Base-by-base conservation (phyloP, 2,797 vertebrate species). In the Sphenodon punctatus region DNA sequence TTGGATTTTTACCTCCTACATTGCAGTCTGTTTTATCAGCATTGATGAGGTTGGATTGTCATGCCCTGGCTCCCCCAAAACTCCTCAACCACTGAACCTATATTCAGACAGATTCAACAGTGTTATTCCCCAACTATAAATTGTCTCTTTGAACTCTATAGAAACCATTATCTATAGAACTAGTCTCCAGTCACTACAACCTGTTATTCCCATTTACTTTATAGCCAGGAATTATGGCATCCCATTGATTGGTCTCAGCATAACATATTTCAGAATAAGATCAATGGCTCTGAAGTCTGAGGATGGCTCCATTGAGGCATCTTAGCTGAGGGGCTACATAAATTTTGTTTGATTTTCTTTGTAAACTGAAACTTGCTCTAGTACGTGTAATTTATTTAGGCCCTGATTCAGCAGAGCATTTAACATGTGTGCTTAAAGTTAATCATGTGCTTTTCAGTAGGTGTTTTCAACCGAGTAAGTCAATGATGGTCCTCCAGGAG, bases 221-320 rank as follows among this genome's bases (percentile, higher is more conserved):
- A 56, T 23, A 80, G 77, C 78, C 73, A 84, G 75, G 79, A 70
- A 38, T 82, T 65, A 71, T 66, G 67, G 56, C 58, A 72, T 15
- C 75, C 89, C 70, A 90, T 91, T 93, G 92, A 90, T 88, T 88
- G 58, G 65, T 90, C 78, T 89, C 82, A 77, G 77, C 23, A 45
- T 53, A 76, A 75, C 61, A 61, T 86, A 45, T 80, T 90, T 86
- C 70, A 81, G 53, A 22, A 55, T 48, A 84, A 84, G 70, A 88
- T 5, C 88, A 83, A 90, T 84, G 60, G 68, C 63, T 42, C 6
- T 58, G 60, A 84, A 88, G 80, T 87, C 79, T 75, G 71, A 80
- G 55, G 68, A 75, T 1, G 41, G 74, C 32, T 34, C 71, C 86
- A 71, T 81, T 32, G 66, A 83, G 7, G 51, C 32, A 80, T 87